A percentile compares a stretch with the other conserved stretches of the same genome.
phyloP scores from a whole-genome alignment of 2,888 invertebrate species.

The Allophyes oxyacanthae region DNA sequence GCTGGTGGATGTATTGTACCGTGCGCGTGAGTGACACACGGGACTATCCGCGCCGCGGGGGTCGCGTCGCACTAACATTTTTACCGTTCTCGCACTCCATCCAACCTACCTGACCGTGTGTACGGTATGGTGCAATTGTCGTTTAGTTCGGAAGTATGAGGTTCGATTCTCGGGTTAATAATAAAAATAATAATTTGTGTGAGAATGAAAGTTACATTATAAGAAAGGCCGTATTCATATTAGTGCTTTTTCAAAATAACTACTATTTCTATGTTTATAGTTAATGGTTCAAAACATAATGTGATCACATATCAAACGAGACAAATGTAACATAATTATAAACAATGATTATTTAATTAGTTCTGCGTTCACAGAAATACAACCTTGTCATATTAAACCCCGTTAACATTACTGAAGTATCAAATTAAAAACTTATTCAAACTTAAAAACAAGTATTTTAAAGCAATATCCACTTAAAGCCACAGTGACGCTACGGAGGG shows the following conservation, averaged over 20 bases:
- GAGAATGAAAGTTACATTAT: no score
- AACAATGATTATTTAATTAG: no score
- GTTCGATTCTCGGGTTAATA: slow-evolving; percentile 56
- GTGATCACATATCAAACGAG: no score
- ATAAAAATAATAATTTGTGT: background rate
- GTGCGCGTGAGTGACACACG: slow-evolving; percentile 84
- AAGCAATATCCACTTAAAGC: slow-evolving; percentile 26
- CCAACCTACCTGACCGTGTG: slow-evolving; percentile 68
- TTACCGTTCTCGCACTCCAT: slow-evolving; percentile 77
- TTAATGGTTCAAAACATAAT: no score
- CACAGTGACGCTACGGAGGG: slow-evolving; percentile 58
- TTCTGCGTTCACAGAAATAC: background rate
- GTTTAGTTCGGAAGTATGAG: slow-evolving; percentile 30
- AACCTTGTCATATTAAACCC: background rate
- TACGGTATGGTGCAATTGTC: slow-evolving; percentile 50
- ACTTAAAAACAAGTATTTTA: slow-evolving; percentile 4
- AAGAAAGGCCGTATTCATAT: no score
- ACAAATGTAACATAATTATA: no score
- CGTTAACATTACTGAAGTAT: background rate
- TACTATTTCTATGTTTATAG: no score
- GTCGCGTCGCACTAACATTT: slow-evolving; percentile 71
- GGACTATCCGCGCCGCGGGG: slow-evolving; percentile 75
- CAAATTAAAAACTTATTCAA: background rate
- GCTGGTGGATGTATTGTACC: slow-evolving; percentile 63
- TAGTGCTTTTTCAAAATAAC: no score